phyloP scores from a whole-genome alignment of 2,888 invertebrate genomes.

The Periphyllus acericola region DNA sequence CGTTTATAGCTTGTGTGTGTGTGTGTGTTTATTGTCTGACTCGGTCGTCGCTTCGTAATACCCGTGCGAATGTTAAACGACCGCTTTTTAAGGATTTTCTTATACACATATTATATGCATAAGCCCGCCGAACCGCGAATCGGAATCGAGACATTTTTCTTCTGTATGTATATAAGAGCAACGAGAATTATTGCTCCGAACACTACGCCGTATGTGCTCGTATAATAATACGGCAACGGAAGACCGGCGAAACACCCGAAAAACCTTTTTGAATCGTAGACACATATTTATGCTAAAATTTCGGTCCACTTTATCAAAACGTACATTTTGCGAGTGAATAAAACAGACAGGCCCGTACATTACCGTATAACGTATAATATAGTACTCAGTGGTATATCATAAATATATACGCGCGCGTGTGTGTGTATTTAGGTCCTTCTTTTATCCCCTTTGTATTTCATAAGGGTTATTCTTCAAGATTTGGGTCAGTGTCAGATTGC shows the following conservation, averaged over 20 bases:
- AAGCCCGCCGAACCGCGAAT: not conserved
- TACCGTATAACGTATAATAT: not conserved
- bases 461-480: conserved; percentile 37
- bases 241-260: not conserved
- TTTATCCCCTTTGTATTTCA: conserved; percentile 48
- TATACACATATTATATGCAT: not conserved
- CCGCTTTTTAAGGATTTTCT: not conserved
- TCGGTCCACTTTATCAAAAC: conserved; percentile 53
- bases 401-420: not conserved
- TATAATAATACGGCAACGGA: not conserved
- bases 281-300: conserved; percentile 53
- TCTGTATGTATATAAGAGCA: not conserved
- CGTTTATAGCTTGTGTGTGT: too few species aligned
- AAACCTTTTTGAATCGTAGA: conserved; percentile 29
- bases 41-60: too few species aligned
- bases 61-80: not conserved
- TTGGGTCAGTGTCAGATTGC: conserved; percentile 31
- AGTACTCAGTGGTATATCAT: not conserved
- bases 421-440: conserved; percentile 17
- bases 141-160: not conserved
- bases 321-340: conserved; percentile 50
- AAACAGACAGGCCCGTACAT: conserved; percentile 53
- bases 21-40: too few species aligned
- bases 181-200: not conserved
- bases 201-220: not conserved